Evolutionary conservation across 92 coral and sea anemone genomes (phyloP).

Genomic region (Pocillopora grandis): DNA sequence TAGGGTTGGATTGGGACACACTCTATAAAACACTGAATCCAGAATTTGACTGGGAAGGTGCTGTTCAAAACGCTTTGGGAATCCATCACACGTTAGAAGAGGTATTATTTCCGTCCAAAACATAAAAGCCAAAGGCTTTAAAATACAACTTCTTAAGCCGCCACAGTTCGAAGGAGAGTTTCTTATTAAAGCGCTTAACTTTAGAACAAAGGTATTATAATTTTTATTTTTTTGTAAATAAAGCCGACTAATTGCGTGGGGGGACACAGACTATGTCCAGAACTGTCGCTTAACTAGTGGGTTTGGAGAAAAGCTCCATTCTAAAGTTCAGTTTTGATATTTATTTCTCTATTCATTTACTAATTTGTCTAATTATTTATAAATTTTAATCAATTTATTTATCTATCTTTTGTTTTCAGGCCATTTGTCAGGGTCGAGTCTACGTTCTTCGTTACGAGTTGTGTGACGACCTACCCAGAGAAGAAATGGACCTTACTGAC

Average conservation of each 20-base stretch:
- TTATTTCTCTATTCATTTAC: no score
- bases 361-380: no score
- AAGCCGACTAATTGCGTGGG: no score
- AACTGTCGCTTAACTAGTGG: no score
- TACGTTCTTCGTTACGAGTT: constrained; percentile 62
- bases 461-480: constrained; percentile 46
- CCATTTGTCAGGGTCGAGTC: constrained; percentile 44
- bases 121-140: background rate
- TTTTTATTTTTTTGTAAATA: no score
- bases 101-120: constrained; percentile 17
- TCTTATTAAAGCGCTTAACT: no score
- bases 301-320: no score
- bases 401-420: constrained; percentile 32
- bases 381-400: no score
- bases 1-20: constrained; percentile 50
- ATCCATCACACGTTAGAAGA: constrained; percentile 33
- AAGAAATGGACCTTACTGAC: constrained; percentile 51
- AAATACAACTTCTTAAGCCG: background rate
- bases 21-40: constrained; percentile 47
- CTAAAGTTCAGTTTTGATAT: no score
- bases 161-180: background rate
- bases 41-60: constrained; percentile 57
- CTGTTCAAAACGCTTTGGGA: constrained; percentile 39
- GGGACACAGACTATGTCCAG: no score
- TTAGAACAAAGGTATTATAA: no score